A percentile compares a stretch with the other conserved stretches of the same genome.
Conservation (phyloP, 2,888 invertebrate genomes). For the Odontocolon sp. region DNA sequence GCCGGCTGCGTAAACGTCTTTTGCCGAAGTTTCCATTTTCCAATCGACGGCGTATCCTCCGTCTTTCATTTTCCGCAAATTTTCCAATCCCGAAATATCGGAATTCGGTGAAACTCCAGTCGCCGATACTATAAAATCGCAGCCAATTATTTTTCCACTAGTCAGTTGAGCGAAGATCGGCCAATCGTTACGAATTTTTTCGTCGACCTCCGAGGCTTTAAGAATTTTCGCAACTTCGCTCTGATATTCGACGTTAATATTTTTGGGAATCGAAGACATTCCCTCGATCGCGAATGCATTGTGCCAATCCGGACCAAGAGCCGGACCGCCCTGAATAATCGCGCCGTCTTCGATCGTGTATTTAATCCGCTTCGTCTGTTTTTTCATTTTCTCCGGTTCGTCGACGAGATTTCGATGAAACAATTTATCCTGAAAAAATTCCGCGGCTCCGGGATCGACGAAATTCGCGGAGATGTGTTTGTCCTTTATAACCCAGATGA, state of each 20-base stretch:
- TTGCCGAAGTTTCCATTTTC: conserved; percentile 90
- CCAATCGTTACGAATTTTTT: conserved; percentile 81
- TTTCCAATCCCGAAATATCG: conserved; percentile 83
- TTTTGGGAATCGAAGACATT: conserved; percentile 80
- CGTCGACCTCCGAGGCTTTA: conserved; percentile 83
- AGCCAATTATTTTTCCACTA: conserved; percentile 87
- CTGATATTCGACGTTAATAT: conserved; percentile 80
- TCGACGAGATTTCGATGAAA: conserved; percentile 39
- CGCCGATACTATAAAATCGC: conserved; percentile 97
- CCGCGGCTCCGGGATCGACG: conserved; percentile 97
- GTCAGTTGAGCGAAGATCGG: conserved; percentile 88
- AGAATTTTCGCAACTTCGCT: conserved; percentile 84
- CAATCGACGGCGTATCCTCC: conserved; percentile 94
- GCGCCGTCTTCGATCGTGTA: conserved; percentile 83
- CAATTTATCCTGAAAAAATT: conserved; percentile 90
- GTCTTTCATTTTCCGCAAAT: conserved; percentile 84
- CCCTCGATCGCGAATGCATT: conserved; percentile 85
- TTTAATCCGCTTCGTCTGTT: conserved; percentile 83
- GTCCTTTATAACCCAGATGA: conserved; percentile 97
- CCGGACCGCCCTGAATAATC: conserved; percentile 87
- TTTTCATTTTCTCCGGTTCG: conserved; percentile 29
- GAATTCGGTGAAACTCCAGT: conserved; percentile 93
- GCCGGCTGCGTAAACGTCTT: conserved; percentile 95
- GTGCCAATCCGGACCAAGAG: conserved; percentile 99
- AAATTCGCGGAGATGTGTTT: conserved; percentile 96